Evolutionary conservation across 1,140 invertebrate genomes (phyloP).

Genomic region (Drosophila lacertosa): DNA sequence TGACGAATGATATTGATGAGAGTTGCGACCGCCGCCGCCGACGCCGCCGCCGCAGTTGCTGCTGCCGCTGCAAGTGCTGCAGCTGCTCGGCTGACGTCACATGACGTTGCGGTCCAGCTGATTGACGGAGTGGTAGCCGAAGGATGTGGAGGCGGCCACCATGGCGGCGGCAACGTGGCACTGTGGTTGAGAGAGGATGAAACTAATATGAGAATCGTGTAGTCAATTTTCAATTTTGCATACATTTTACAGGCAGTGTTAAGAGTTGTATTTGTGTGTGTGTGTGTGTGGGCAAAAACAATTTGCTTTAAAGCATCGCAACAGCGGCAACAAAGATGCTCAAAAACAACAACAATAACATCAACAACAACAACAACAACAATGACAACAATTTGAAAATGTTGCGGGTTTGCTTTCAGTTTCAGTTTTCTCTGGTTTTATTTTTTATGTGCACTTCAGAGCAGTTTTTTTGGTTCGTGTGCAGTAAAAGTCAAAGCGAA

Average conservation of each 20-base stretch:
- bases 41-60: slow-evolving; percentile 75
- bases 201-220: slow-evolving; percentile 30
- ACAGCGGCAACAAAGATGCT: slow-evolving; percentile 61
- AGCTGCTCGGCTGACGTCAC: slow-evolving; percentile 84
- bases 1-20: slow-evolving; percentile 71
- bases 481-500: slow-evolving; percentile 76
- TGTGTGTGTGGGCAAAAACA: slow-evolving; percentile 45
- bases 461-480: slow-evolving; percentile 29
- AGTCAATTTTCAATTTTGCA: slow-evolving; percentile 58
- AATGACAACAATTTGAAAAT: slow-evolving; percentile 53
- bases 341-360: slow-evolving; percentile 48
- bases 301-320: slow-evolving; percentile 59
- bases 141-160: slow-evolving; percentile 82
- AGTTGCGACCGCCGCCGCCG: slow-evolving; percentile 42
- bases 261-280: slow-evolving; percentile 4
- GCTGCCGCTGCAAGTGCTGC: slow-evolving; percentile 83
- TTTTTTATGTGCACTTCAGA: slow-evolving; percentile 24
- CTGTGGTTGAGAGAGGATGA: slow-evolving; percentile 45
- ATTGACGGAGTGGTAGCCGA: slow-evolving; percentile 83
- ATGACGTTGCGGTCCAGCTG: slow-evolving; percentile 81
- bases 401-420: slow-evolving; percentile 64
- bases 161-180: slow-evolving; percentile 83
- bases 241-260: slow-evolving; percentile 75
- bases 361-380: slow-evolving; percentile 48
- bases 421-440: too few relatives aligned